Percentiles rank a stretch among this genome's conserved stretches.
These are phyloP conservation scores for Drosophila ohnishii DNA, from an alignment of 1,140 invertebrate genomes.

Conservation along the genomic window DNA sequence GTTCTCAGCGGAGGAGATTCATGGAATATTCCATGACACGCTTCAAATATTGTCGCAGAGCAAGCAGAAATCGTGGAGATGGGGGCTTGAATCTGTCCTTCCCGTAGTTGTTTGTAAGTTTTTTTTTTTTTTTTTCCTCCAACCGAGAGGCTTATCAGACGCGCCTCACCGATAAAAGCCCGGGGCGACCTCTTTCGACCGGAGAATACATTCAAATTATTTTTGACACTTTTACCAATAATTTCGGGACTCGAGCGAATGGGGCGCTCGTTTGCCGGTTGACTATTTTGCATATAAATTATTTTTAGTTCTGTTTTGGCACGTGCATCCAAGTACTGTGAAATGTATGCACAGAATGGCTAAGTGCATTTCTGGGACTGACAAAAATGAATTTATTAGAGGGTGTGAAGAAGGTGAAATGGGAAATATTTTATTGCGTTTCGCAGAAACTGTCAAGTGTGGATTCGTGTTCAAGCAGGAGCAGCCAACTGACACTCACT, in stretches of 20 bases:
- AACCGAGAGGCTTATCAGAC: conserved; percentile 53
- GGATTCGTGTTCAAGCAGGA: conserved; percentile 51
- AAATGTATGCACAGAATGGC: conserved; percentile 27
- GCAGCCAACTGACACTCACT: conserved; percentile 16
- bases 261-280: not conserved
- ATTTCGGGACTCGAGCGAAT: conserved; percentile 51
- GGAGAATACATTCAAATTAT: conserved; percentile 35
- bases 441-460: conserved; percentile 55
- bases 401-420: conserved; percentile 22
- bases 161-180: conserved; percentile 31
- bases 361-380: conserved; percentile 49
- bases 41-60: conserved; percentile 73
- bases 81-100: conserved; percentile 23
- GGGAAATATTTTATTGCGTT: conserved; percentile 44
- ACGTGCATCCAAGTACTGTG: conserved; percentile 38
- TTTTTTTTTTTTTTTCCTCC: conserved; percentile 18
- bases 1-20: conserved; percentile 33
- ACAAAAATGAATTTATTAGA: conserved; percentile 63
- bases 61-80: conserved; percentile 55
- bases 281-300: conserved; percentile 48
- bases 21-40: conserved; percentile 79
- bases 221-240: conserved; percentile 49
- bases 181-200: conserved; percentile 1
- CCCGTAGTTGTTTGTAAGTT: conserved; percentile 49
- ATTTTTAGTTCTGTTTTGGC: conserved; percentile 39